Percentiles rank a stretch among this genome's conserved stretches.
Conservation (phyloP, 2,113 vertebrate genomes). For the Hipposideros armiger region DNA sequence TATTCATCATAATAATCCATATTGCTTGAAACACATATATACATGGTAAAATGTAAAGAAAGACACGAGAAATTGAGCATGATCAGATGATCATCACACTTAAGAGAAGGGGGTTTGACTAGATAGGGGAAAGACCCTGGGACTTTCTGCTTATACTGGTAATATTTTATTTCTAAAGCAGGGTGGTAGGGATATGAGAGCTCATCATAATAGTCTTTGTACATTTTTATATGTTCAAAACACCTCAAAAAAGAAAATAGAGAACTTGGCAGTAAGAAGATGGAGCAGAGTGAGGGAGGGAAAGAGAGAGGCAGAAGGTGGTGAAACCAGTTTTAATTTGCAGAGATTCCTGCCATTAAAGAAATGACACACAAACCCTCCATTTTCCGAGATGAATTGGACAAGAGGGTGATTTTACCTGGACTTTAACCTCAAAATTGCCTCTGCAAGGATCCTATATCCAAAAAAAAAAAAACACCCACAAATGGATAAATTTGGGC, state of each 20-base stretch:
- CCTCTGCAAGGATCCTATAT: neutral
- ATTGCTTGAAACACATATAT: neutral
- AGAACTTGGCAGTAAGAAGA: neutral
- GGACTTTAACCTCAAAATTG: neutral
- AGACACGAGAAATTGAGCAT: neutral
- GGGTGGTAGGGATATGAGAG: neutral
- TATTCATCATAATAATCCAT: neutral
- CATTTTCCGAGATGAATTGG: neutral
- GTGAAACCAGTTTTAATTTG: neutral
- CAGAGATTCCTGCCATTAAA: neutral
- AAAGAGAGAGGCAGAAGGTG: neutral
- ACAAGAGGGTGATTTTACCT: neutral
- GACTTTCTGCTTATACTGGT: neutral
- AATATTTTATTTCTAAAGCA: constrained; percentile 26
- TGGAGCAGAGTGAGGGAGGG: too few species aligned
- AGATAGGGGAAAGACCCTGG: neutral
- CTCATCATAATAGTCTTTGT: neutral
- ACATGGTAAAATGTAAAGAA: neutral
- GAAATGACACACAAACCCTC: neutral
- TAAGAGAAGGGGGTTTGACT: neutral
- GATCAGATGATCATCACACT: neutral
- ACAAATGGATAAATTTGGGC: constrained; percentile 34
- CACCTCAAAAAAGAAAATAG: neutral
- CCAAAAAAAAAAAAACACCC: neutral
- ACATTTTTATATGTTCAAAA: neutral